Base-by-base conservation (phyloP, 2,888 invertebrate genomes). In the Dendrolimus houi region DNA sequence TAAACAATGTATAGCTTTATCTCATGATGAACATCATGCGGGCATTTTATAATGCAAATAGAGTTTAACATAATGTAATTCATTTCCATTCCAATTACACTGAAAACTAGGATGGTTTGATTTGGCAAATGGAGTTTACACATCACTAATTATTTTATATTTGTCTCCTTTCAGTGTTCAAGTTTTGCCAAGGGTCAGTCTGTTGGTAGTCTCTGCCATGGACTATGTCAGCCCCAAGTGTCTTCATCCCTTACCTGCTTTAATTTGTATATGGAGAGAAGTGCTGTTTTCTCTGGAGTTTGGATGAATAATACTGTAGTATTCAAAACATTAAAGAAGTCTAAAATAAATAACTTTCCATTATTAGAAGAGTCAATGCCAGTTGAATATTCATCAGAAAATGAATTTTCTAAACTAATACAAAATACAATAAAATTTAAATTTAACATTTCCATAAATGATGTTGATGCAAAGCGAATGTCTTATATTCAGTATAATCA, bases 201-300 rank as follows among this genome's bases (percentile, higher is more conserved):
- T 8, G 83, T 92, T 56, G 94, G 94, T 52, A 92, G 92, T 60
- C 75, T 94, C n/a, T 95, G 94, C 73, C 81, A 85, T 13, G 91
- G 92, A 1, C 72, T 95, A 13, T 95, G 95, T 73, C 75, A 86
- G 14, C 84, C 89, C 41, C 80, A 87, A 58, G 88, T 88, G 53
- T 82, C 90, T 57, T 92, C 93, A 10, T 71, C 61, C n/a, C 54
- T 93, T 10, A 88, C 91, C 9, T 95, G 95, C 70, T 91, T 93
- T 63, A 91, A 92, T 54, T 92, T 93, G 65, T 91, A 92, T 64
- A 85, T 89, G 52, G 93, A 93, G 17, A 94, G 94, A 76, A 92
- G 92, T 68, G 87, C 92, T 0, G 92, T 93, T 8, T 93, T 93
- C 74, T 91, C 92, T 56, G 93, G 92, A 12, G 83, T 86, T 66